These are phyloP conservation scores for Actinemys pallida DNA, from an alignment of 2,113 vertebrate genomes.

Conservation along the genomic window DNA sequence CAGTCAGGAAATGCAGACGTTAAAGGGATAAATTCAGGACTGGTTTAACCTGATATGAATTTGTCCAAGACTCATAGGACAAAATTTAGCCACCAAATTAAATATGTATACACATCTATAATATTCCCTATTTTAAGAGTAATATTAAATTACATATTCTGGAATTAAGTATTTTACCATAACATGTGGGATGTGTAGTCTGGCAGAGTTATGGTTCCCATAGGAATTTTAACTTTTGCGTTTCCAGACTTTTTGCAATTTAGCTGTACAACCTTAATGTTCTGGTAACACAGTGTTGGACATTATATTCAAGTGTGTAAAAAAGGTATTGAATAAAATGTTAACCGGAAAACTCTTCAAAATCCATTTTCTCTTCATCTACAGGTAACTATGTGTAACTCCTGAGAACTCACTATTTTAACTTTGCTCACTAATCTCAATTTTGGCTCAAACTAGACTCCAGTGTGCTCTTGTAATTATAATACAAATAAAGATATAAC, in stretches of 20 bases:
- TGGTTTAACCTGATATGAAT: not conserved
- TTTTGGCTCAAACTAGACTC: not conserved
- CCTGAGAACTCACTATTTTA: not conserved
- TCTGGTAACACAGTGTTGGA: not conserved
- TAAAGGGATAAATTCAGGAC: not conserved
- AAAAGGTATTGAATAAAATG: not conserved
- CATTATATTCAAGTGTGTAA: not conserved
- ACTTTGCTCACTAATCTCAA: not conserved
- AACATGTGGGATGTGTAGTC: not conserved
- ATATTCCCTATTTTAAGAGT: fast-evolving
- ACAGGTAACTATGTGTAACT: not conserved
- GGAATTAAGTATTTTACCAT: not conserved
- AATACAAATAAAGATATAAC: not conserved
- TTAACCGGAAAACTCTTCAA: not conserved
- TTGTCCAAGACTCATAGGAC: not conserved
- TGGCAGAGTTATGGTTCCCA: not conserved
- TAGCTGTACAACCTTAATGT: not conserved
- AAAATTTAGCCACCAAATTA: not conserved
- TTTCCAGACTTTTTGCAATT: not conserved
- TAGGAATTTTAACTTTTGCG: not conserved
- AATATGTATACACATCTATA: fast-evolving
- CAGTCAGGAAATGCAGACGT: not conserved
- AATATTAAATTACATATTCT: no score
- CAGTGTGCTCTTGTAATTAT: not conserved
- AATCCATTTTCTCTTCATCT: not conserved